Conservation (phyloP, 1,140 invertebrate species). For the Trichogramma pretiosum region DNA sequence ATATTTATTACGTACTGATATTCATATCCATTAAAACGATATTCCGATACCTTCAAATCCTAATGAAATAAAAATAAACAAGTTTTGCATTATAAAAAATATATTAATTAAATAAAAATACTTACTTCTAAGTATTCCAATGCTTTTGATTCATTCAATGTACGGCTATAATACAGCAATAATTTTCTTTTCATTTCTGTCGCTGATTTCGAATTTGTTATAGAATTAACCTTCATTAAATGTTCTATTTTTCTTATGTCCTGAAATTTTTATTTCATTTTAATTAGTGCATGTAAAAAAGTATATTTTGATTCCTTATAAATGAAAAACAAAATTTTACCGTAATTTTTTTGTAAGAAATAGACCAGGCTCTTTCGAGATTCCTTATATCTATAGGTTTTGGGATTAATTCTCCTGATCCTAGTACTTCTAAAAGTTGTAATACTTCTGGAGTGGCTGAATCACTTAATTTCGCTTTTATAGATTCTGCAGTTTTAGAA, state of each 20-base stretch:
- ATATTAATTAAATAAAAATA: neutral
- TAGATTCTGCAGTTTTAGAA: neutral
- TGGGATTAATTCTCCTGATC: neutral
- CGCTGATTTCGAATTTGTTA: neutral
- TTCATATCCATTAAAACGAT: no score
- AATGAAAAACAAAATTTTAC: neutral
- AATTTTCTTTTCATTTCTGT: neutral
- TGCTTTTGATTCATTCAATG: neutral
- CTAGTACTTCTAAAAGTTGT: neutral
- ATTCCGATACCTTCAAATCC: neutral
- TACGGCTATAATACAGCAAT: neutral
- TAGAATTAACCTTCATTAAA: neutral
- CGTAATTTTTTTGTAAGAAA: neutral
- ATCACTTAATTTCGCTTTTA: neutral
- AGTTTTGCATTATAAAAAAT: neutral
- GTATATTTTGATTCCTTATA: no score
- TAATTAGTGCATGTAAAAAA: no score
- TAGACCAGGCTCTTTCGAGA: neutral
- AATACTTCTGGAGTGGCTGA: neutral
- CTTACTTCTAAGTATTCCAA: neutral
- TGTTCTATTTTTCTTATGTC: slow-evolving; percentile 2
- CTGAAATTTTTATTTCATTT: neutral
- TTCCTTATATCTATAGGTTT: neutral
- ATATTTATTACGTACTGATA: neutral
- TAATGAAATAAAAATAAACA: neutral